Percentiles rank a stretch among this genome's conserved stretches.
These are phyloP conservation scores for Lophura nycthemera DNA, from an alignment of 2,113 vertebrate genomes.

Conservation along the genomic window DNA sequence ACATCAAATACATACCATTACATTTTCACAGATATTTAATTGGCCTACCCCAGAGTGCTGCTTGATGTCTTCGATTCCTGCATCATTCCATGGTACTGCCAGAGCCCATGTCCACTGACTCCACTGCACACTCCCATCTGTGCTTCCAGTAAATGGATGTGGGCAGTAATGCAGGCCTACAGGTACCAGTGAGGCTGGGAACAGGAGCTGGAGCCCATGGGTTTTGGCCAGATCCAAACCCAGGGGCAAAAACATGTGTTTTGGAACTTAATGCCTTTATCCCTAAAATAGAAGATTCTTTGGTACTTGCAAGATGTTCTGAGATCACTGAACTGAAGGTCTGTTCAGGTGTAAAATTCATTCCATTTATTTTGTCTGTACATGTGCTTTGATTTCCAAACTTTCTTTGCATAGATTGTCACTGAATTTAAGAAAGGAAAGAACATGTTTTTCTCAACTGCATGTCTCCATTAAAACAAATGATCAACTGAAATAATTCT, in stretches of 20 bases:
- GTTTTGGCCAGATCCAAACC: neutral
- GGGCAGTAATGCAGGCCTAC: neutral
- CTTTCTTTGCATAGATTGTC: neutral
- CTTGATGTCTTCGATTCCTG: neutral
- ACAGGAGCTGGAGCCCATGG: neutral
- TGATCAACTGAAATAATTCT: neutral
- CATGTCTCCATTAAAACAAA: neutral
- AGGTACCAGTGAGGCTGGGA: neutral
- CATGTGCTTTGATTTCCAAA: neutral
- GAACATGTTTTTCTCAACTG: neutral
- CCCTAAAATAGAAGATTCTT: neutral
- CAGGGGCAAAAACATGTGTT: neutral
- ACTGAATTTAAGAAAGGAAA: neutral
- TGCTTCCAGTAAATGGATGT: rapidly evolving
- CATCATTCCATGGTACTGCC: rapidly evolving
- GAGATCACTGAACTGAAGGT: neutral
- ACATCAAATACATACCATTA: neutral
- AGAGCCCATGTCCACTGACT: neutral
- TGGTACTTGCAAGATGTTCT: neutral
- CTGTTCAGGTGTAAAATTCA: neutral
- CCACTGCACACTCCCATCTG: rapidly evolving
- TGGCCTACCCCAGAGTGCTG: neutral
- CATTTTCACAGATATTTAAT: neutral
- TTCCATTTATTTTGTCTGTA: neutral
- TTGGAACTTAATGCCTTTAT: neutral